A percentile compares a stretch with the other conserved stretches of the same genome.
Evolutionary conservation across 2,113 vertebrate species (phyloP).

Genomic region (Nettapus auritus): DNA sequence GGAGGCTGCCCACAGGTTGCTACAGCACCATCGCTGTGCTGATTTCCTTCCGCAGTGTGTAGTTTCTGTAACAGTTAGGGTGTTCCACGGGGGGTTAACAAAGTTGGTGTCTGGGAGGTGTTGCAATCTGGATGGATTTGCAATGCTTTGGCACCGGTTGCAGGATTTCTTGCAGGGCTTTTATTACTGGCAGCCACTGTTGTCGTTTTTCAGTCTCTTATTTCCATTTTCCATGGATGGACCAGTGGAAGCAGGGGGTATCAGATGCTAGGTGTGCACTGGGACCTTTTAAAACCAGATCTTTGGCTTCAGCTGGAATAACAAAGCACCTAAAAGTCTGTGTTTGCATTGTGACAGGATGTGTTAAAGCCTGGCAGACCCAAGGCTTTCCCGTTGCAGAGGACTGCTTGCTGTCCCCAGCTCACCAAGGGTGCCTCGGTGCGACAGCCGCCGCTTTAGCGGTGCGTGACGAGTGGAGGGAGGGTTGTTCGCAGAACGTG

Average conservation of each 20-base stretch:
- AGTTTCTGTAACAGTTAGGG: not conserved
- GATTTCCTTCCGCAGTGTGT: conserved; percentile 23
- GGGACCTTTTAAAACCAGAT: not conserved
- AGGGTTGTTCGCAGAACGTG: not conserved
- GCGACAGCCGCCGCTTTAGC: not conserved
- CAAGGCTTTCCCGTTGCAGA: not conserved
- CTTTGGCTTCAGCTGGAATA: not conserved
- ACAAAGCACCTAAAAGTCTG: not conserved
- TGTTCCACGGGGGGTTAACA: not conserved
- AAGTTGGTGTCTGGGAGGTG: not conserved
- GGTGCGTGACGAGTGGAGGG: not conserved
- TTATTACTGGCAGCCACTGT: no score
- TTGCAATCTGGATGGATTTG: not conserved
- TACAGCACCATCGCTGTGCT: not conserved
- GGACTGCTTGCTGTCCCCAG: not conserved
- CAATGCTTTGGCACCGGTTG: not conserved
- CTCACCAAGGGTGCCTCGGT: not conserved
- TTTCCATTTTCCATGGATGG: accelerated
- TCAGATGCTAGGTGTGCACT: accelerated
- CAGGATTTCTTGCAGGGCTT: not conserved
- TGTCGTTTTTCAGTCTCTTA: not conserved
- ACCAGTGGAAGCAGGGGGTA: not conserved
- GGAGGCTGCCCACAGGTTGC: not conserved
- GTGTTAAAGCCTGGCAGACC: accelerated
- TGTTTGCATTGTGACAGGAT: not conserved